Evolutionary conservation across 37 sponge, comb jelly and placozoan species (phyloP), one percentile per base, ranked within the genome.

Genomic region (Mnemiopsis leidyi): DNA sequence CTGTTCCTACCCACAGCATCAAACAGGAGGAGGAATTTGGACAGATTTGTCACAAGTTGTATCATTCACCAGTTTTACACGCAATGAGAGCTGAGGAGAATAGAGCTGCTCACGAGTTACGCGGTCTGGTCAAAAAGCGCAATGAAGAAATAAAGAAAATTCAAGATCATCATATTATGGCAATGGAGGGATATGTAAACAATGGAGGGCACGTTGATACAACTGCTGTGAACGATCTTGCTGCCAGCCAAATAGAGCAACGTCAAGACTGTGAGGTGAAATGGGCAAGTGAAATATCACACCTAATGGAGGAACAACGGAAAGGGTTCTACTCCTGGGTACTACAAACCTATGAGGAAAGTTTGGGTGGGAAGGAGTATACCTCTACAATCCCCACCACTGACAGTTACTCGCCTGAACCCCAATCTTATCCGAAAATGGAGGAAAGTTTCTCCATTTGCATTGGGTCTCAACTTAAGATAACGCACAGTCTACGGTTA

Each of bases 381-480:
- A 28, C 48, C 39, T 40, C 61, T 39, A 40, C n/a, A 18, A 33
- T 85, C 0, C 90, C 90, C 5, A 40, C 0, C 24, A 85, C 90
- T n/a, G 25, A 33, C 90, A 85, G 29, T 26, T 85, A 85, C 35
- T 28, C 90, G 33, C 90, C 90, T 28, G 61, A 38, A 23, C 61
- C 40, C 0, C 23, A 38, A 0, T 23, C 29, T 29, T 38, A 40
- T 85, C 40, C 61, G 0, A 40, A 40, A 23, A 20, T 85, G 7
- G 90, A 85, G 61, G 90, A 85, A 28, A 94, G 39, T 76, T 68
- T 94, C 31, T 92, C 39, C 33, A 92, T 93, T 32, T 40, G 94
- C 76, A 48, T 93, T 93, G 98, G 99, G 13, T 82, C 99, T 2
- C 99, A 98, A 88, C 69, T 95, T 93, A 98, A 98, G 93, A 94